Evolutionary conservation across 1,140 invertebrate genomes (phyloP).

Genomic region (Thereuonema tuberculata): DNA sequence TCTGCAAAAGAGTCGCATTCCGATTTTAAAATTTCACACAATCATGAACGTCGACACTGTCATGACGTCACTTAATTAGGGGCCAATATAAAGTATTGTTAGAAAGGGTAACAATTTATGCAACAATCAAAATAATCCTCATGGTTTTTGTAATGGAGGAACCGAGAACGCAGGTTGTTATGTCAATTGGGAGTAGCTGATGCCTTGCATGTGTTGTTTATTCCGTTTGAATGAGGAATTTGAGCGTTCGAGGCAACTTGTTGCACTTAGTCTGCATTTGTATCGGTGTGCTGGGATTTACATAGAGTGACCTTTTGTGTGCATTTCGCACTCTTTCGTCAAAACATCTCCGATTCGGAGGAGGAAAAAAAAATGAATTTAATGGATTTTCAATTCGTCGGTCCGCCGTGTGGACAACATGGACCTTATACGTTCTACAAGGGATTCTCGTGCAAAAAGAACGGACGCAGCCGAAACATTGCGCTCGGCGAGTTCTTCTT

Average conservation of each 20-base stretch:
- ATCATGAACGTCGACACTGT: conserved; percentile 35
- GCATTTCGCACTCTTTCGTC: too few relatives aligned
- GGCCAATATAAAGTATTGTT: conserved; percentile 53
- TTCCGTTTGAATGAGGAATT: background rate
- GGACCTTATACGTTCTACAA: conserved; percentile 86
- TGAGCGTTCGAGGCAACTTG: background rate
- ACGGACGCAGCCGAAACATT: conserved; percentile 46
- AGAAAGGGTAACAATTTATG: conserved; percentile 15
- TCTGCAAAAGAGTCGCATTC: too few relatives aligned
- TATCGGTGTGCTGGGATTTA: background rate
- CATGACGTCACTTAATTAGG: conserved; percentile 54
- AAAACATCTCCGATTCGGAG: too few relatives aligned
- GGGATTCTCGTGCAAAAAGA: conserved; percentile 48
- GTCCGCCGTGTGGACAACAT: conserved; percentile 67
- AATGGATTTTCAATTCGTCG: conserved; percentile 50
- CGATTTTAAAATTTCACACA: conserved; percentile 20
- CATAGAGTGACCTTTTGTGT: conserved; percentile 1
- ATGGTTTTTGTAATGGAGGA: too few relatives aligned
- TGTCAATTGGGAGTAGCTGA: too few relatives aligned
- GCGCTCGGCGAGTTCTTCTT: conserved; percentile 82
- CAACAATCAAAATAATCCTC: too few relatives aligned
- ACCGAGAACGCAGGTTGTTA: too few relatives aligned
- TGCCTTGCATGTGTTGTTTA: too few relatives aligned
- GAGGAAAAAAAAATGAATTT: background rate
- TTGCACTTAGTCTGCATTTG: background rate